phyloP scores from a whole-genome alignment of 2,113 vertebrate species.

The Bubo scandiacus region DNA sequence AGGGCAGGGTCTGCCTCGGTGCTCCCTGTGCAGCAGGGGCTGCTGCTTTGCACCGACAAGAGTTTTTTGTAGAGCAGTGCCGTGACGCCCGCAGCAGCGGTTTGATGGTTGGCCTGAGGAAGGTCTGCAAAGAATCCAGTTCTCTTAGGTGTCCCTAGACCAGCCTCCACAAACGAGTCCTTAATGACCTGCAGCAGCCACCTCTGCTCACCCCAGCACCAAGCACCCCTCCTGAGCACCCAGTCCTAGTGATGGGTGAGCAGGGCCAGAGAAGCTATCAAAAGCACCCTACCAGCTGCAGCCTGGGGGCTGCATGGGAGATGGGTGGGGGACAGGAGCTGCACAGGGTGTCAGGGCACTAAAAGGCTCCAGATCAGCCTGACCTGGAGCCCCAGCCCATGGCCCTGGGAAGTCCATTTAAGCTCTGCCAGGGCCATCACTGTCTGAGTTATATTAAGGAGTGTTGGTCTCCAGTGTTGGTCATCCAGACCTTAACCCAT shows the following conservation, averaged over 20 bases:
- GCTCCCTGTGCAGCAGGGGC: not conserved
- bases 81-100: accelerated
- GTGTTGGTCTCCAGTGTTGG: not conserved
- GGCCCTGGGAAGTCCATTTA: not conserved
- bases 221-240: not conserved
- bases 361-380: not conserved
- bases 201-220: not conserved
- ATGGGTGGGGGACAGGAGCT: not conserved
- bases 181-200: not conserved
- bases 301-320: not conserved
- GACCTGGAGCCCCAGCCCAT: not conserved
- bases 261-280: not conserved
- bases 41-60: not conserved
- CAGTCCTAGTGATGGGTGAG: not conserved
- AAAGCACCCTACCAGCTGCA: not conserved
- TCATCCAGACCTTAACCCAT: accelerated
- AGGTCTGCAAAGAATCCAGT: not conserved
- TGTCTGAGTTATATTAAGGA: accelerated
- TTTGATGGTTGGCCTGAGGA: not conserved
- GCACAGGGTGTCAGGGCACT: not conserved
- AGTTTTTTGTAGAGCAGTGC: not conserved
- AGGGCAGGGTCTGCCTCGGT: not conserved
- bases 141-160: not conserved
- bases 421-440: not conserved
- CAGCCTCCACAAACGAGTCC: not conserved